Percentiles rank a stretch among this genome's conserved stretches.
Conservation (phyloP, 2,888 invertebrate genomes). For the Parapristionchus giblindavisi region DNA sequence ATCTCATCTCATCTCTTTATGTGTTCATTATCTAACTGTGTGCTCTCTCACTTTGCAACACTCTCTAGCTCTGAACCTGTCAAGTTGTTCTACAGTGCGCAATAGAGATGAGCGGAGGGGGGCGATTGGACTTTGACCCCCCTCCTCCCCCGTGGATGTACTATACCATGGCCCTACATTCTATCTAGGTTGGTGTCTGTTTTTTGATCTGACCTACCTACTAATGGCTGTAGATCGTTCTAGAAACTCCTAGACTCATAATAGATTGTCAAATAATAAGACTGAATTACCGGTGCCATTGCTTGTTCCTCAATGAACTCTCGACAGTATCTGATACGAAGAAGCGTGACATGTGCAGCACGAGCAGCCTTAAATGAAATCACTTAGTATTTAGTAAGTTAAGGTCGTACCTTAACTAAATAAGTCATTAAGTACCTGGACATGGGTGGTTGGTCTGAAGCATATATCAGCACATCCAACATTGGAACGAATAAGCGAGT, state of each 20-base stretch:
- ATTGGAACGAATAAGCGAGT: constrained; percentile 58
- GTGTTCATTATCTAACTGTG: background rate
- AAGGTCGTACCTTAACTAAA: background rate
- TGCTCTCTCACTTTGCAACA: background rate
- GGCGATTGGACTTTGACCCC: constrained; percentile 19
- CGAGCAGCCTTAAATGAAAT: constrained; percentile 55
- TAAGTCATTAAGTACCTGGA: background rate
- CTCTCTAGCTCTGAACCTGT: background rate
- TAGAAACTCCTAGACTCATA: background rate
- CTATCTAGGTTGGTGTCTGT: background rate
- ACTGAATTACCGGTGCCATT: constrained; percentile 56
- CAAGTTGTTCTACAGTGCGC: constrained; percentile 24
- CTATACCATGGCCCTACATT: background rate
- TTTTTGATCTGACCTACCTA: background rate
- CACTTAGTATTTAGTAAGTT: background rate
- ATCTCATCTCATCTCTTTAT: background rate
- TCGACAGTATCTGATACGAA: constrained; percentile 52
- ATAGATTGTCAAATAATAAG: too few relatives aligned
- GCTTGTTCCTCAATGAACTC: constrained; percentile 55
- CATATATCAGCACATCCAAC: constrained; percentile 61
- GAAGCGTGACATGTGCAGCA: constrained; percentile 59
- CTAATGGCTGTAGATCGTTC: background rate
- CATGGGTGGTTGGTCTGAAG: constrained; percentile 50
- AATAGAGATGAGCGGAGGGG: background rate
- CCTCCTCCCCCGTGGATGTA: background rate